Evolutionary conservation across 1,140 invertebrate species (phyloP).

Genomic region (Drosophila pachea): DNA sequence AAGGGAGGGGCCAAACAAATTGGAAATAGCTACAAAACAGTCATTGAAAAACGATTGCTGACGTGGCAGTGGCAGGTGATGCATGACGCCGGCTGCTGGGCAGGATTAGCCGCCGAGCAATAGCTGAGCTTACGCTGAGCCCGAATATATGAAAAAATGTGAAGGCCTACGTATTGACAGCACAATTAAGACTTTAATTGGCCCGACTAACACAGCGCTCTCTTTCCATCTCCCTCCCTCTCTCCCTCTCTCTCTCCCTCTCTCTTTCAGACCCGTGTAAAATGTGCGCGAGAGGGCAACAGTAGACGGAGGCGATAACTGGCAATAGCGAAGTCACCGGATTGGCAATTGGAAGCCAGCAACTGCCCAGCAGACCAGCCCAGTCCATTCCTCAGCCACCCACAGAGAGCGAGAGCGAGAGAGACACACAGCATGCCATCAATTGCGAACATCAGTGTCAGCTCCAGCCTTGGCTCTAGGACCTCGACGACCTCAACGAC

Average conservation of each 20-base stretch:
- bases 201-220: slow-evolving; percentile 43
- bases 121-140: slow-evolving; percentile 22
- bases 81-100: slow-evolving; percentile 32
- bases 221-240: slow-evolving; percentile 7
- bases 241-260: slow-evolving; percentile 19
- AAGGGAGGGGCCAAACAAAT: slow-evolving; percentile 47
- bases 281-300: slow-evolving; percentile 42
- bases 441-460: slow-evolving; percentile 60
- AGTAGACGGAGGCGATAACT: slow-evolving; percentile 42
- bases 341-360: slow-evolving; percentile 33
- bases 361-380: neutral
- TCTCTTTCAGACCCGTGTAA: slow-evolving; percentile 36
- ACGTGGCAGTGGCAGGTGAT: slow-evolving; percentile 53
- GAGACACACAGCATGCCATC: slow-evolving; percentile 58
- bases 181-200: slow-evolving; percentile 72
- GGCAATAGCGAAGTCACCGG: slow-evolving; percentile 46
- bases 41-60: slow-evolving; percentile 76
- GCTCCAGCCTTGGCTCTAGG: slow-evolving; percentile 16
- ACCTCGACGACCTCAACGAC: slow-evolving; percentile 17
- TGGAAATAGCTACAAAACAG: slow-evolving; percentile 71
- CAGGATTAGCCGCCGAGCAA: slow-evolving; percentile 46
- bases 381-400: neutral
- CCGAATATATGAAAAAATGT: slow-evolving; percentile 47
- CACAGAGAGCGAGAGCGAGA: too few species aligned
- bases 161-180: slow-evolving; percentile 56